Percentiles rank a stretch among this genome's conserved stretches.
These are phyloP conservation scores for Trematomus bernacchii DNA, from an alignment of 2,797 vertebrate species.

Conservation along the genomic window DNA sequence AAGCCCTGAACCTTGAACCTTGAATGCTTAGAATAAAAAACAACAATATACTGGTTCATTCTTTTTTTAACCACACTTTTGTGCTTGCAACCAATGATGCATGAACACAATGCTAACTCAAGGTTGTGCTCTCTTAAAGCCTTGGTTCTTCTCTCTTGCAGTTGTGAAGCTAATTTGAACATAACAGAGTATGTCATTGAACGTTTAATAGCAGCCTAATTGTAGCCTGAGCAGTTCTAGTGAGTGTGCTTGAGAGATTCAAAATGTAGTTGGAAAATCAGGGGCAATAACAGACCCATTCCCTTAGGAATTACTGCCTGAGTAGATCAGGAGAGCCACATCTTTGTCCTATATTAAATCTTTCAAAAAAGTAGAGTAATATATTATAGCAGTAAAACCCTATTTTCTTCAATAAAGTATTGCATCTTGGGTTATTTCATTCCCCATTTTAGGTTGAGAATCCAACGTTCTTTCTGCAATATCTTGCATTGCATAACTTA, in stretches of 20 bases:
- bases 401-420: not conserved
- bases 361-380: too few relatives aligned
- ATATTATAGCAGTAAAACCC: not conserved
- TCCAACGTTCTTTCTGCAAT: slow-evolving; percentile 16
- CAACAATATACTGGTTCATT: not conserved
- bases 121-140: not conserved
- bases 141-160: not conserved
- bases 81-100: not conserved
- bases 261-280: too few relatives aligned
- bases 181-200: not conserved
- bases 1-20: too few relatives aligned
- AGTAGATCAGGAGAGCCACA: too few relatives aligned
- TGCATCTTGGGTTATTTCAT: not conserved
- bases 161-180: slow-evolving; percentile 4
- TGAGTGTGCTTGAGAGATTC: too few relatives aligned
- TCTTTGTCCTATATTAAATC: too few relatives aligned
- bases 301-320: too few relatives aligned
- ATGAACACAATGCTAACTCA: not conserved
- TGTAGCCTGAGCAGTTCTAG: too few relatives aligned
- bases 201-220: too few relatives aligned
- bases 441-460: slow-evolving; percentile 23
- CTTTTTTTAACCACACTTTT: not conserved
- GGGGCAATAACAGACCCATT: too few relatives aligned
- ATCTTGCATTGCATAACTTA: slow-evolving; percentile 9
- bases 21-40: too few relatives aligned